Evolutionary conservation across 2,888 invertebrate genomes (phyloP).

Genomic region (Platypus cylindrus): DNA sequence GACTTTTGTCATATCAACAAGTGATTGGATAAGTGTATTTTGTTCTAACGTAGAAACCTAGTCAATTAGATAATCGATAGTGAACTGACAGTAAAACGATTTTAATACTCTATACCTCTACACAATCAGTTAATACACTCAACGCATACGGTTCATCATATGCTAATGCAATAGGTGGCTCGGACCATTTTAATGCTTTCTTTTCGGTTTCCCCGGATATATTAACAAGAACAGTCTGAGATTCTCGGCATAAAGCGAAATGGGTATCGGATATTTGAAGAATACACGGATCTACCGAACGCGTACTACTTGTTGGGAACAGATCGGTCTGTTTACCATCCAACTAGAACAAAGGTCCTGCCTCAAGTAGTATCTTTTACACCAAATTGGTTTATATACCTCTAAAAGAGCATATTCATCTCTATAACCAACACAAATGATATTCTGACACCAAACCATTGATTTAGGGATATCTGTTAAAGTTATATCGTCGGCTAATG

Average conservation of each 20-base stretch:
- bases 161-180: slow-evolving; percentile 60
- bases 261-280: slow-evolving; percentile 61
- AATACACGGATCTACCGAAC: slow-evolving; percentile 71
- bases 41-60: slow-evolving; percentile 72
- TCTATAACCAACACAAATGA: slow-evolving; percentile 79
- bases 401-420: slow-evolving; percentile 38
- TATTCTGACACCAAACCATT: slow-evolving; percentile 70
- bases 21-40: slow-evolving; percentile 64
- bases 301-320: slow-evolving; percentile 70
- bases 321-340: slow-evolving; percentile 62
- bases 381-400: slow-evolving; percentile 15
- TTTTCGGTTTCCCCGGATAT: slow-evolving; percentile 54
- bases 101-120: slow-evolving; percentile 42
- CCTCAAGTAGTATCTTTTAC: slow-evolving; percentile 1
- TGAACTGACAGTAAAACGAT: not conserved
- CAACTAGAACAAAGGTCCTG: slow-evolving; percentile 21
- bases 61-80: slow-evolving; percentile 6
- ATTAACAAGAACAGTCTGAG: slow-evolving; percentile 75
- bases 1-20: slow-evolving; percentile 63
- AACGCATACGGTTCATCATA: slow-evolving; percentile 91
- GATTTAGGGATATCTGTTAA: slow-evolving; percentile 70
- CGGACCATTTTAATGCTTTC: slow-evolving; percentile 67
- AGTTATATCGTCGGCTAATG: slow-evolving; percentile 58
- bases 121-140: slow-evolving; percentile 67
- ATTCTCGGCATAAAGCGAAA: slow-evolving; percentile 77